Evolutionary conservation across 1,140 invertebrate genomes (phyloP).

Genomic region (Trachymyrmex cornetzi): DNA sequence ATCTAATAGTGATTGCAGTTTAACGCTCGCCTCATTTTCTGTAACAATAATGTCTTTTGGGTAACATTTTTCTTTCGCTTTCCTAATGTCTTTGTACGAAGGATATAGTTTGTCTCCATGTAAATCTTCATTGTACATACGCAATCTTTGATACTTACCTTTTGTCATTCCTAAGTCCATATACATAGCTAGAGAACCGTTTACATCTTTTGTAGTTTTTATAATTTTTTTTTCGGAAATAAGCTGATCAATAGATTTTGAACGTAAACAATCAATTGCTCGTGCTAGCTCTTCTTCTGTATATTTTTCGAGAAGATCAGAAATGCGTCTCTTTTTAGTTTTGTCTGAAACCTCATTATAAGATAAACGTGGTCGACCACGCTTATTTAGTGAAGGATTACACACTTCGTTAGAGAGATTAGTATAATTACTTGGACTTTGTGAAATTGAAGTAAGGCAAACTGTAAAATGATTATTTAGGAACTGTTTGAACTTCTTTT

Average conservation of each 20-base stretch:
- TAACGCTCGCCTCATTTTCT: conserved; percentile 1
- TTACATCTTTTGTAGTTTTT: background rate
- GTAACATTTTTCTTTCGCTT: conserved; percentile 26
- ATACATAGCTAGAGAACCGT: background rate
- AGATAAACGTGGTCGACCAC: background rate
- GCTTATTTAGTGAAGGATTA: background rate
- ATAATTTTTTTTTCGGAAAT: background rate
- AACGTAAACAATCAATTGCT: background rate
- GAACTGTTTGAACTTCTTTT: background rate
- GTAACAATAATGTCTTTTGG: conserved; percentile 18
- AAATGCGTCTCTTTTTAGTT: conserved; percentile 3
- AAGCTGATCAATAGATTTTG: background rate
- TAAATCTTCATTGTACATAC: conserved; percentile 8
- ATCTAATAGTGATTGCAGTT: background rate
- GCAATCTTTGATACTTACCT: background rate
- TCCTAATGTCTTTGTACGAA: background rate
- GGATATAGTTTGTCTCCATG: conserved; percentile 14
- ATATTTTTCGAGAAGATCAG: background rate
- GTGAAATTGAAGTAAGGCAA: background rate
- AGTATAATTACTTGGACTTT: background rate
- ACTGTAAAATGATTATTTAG: background rate
- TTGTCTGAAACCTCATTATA: background rate
- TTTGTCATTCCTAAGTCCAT: conserved; percentile 20
- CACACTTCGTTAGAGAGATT: background rate
- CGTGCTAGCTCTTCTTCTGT: background rate